A percentile compares a stretch with the other conserved stretches of the same genome.
phyloP scores from a whole-genome alignment of 2,797 vertebrate species.

The Pelochelys cantorii region DNA sequence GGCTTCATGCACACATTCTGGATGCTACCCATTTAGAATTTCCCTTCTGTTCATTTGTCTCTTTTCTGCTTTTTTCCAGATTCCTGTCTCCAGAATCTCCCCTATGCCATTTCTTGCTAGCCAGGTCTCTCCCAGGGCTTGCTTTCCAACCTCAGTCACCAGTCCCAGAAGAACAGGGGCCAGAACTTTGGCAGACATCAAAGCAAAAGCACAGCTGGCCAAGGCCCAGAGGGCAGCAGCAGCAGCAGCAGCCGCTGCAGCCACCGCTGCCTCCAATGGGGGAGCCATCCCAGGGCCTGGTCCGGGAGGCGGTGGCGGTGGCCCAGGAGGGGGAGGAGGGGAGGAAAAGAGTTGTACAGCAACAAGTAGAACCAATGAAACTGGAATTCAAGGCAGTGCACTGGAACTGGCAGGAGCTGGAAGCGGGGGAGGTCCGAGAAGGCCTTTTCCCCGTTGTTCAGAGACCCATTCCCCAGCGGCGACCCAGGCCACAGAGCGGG shows the following conservation, averaged over 20 bases:
- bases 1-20: accelerated
- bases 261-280: slow-evolving; percentile 78
- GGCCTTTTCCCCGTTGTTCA: slow-evolving; percentile 70
- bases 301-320: slow-evolving; percentile 79
- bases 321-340: slow-evolving; percentile 71
- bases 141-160: slow-evolving; percentile 83
- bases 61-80: slow-evolving; percentile 82
- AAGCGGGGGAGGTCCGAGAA: slow-evolving; percentile 82
- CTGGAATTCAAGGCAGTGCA: slow-evolving; percentile 41
- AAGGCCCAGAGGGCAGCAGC: slow-evolving; percentile 92
- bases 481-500: slow-evolving; percentile 62
- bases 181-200: slow-evolving; percentile 97
- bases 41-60: not conserved
- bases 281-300: slow-evolving; percentile 88
- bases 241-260: slow-evolving; percentile 78
- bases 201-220: slow-evolving; percentile 95
- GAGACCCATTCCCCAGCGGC: slow-evolving; percentile 54
- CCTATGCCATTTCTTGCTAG: slow-evolving; percentile 85
- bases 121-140: slow-evolving; percentile 89
- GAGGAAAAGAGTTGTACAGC: slow-evolving; percentile 51
- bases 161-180: slow-evolving; percentile 92
- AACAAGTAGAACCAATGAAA: slow-evolving; percentile 17
- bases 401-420: slow-evolving; percentile 83
- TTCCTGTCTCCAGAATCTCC: slow-evolving; percentile 90
- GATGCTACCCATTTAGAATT: accelerated